Conservation (phyloP, 1,140 invertebrate species). For the Drosophila biarmipes region DNA sequence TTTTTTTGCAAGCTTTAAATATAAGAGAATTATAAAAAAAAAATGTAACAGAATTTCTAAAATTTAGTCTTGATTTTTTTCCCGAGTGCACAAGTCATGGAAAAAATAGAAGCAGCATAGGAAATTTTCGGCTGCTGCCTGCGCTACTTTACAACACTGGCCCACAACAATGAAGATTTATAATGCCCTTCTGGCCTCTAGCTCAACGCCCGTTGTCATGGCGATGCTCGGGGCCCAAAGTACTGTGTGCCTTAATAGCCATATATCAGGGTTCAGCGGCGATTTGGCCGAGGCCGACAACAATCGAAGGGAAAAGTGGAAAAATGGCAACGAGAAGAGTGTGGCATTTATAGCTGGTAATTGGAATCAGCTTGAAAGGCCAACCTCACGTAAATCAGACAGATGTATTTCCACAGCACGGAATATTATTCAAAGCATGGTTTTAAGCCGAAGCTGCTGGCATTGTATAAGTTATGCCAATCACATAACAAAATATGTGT, state of each 20-base stretch:
- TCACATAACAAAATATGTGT: conserved; percentile 75
- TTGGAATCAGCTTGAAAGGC: conserved; percentile 43
- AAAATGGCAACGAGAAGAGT: not conserved
- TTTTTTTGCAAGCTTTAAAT: not conserved
- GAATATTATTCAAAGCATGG: conserved; percentile 19
- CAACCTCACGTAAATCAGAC: conserved; percentile 10
- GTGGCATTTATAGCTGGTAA: conserved; percentile 42
- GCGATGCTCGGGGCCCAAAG: conserved; percentile 46
- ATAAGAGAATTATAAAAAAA: not conserved
- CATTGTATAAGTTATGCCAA: conserved; percentile 77
- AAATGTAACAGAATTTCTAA: too few species aligned
- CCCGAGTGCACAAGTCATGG: conserved; percentile 4
- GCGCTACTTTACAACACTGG: conserved; percentile 71
- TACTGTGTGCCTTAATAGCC: conserved; percentile 69
- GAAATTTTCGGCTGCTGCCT: conserved; percentile 72
- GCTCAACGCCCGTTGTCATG: conserved; percentile 10
- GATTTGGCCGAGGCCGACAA: conserved; percentile 63
- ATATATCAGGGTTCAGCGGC: conserved; percentile 75
- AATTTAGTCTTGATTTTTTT: not conserved
- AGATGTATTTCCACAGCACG: not conserved
- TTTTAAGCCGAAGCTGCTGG: conserved; percentile 20
- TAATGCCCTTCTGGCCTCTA: conserved; percentile 45
- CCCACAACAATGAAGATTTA: conserved; percentile 76
- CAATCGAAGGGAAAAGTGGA: conserved; percentile 46
- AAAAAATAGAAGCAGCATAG: conserved; percentile 41